Conservation (phyloP, 2,888 invertebrate genomes). For the Lymantria monacha region DNA sequence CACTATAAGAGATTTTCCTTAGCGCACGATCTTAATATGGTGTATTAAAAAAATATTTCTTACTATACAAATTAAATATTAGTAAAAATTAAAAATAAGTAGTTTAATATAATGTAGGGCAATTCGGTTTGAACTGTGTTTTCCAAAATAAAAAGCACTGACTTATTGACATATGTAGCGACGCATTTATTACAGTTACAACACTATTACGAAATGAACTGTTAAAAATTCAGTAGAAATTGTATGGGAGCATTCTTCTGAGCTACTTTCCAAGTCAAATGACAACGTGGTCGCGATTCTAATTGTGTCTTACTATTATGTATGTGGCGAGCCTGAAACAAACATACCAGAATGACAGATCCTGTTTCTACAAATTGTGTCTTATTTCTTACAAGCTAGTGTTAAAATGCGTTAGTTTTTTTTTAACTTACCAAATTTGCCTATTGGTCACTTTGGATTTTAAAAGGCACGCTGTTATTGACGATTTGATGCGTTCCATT, state of each 20-base stretch:
- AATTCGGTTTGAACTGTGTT: neutral
- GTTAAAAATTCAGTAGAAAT: slow-evolving; percentile 52
- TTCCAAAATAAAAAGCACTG: neutral
- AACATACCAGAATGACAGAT: slow-evolving; percentile 26
- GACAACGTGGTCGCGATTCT: slow-evolving; percentile 57
- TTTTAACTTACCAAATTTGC: slow-evolving; percentile 3
- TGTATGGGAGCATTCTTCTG: slow-evolving; percentile 52
- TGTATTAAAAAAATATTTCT: too few relatives aligned
- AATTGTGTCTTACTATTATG: slow-evolving; percentile 53
- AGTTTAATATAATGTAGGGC: too few relatives aligned
- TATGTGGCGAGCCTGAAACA: slow-evolving; percentile 21
- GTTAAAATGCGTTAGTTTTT: slow-evolving; percentile 16
- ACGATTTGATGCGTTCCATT: slow-evolving; percentile 73
- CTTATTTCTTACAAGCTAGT: slow-evolving; percentile 19
- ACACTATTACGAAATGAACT: slow-evolving; percentile 44
- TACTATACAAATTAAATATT: too few relatives aligned
- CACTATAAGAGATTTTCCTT: too few relatives aligned
- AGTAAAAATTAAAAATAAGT: too few relatives aligned
- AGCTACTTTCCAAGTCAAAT: slow-evolving; percentile 72
- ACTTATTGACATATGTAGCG: slow-evolving; percentile 1
- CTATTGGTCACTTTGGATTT: slow-evolving; percentile 37
- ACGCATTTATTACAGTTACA: slow-evolving; percentile 26
- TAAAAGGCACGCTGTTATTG: slow-evolving; percentile 49
- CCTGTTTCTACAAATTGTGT: neutral
- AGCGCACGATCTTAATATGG: too few relatives aligned